These are phyloP conservation scores for Acromyrmex heyeri DNA, from an alignment of 1,140 invertebrate species.

Conservation along the genomic window DNA sequence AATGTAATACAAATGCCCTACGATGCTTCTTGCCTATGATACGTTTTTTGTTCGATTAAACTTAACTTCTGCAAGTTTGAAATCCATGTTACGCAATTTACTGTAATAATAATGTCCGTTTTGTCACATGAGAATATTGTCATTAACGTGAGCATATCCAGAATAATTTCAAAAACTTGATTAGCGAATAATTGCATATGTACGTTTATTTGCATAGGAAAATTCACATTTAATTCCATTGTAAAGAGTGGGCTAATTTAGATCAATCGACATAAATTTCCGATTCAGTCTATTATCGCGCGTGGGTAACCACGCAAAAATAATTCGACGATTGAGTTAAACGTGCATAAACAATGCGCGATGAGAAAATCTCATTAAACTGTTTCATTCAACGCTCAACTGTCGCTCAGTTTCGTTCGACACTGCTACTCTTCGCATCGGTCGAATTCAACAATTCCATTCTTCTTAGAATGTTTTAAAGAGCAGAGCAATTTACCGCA, in stretches of 20 bases:
- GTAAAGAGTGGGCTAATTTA: slow-evolving; percentile 4
- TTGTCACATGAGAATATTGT: neutral
- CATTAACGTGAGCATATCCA: neutral
- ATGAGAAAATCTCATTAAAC: slow-evolving; percentile 31
- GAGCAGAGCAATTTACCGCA: slow-evolving; percentile 20
- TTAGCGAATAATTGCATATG: neutral
- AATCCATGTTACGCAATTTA: neutral
- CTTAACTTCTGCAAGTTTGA: neutral
- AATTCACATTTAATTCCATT: slow-evolving; percentile 19
- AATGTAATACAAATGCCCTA: neutral
- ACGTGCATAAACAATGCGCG: neutral
- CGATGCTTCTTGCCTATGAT: neutral
- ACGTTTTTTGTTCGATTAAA: neutral
- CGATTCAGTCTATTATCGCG: neutral
- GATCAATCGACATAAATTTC: slow-evolving; percentile 19
- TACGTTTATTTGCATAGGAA: neutral
- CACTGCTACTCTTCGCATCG: neutral
- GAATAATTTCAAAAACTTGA: slow-evolving; percentile 8
- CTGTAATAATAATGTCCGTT: neutral
- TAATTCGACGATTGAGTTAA: slow-evolving; percentile 18
- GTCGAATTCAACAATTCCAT: slow-evolving; percentile 2
- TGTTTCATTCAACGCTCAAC: neutral
- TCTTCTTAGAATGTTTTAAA: slow-evolving; percentile 30
- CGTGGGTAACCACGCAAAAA: slow-evolving; percentile 9
- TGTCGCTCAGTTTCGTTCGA: slow-evolving; percentile 30